Base-by-base conservation (phyloP, 2,113 vertebrate species). In the Stegostoma tigrinum region DNA sequence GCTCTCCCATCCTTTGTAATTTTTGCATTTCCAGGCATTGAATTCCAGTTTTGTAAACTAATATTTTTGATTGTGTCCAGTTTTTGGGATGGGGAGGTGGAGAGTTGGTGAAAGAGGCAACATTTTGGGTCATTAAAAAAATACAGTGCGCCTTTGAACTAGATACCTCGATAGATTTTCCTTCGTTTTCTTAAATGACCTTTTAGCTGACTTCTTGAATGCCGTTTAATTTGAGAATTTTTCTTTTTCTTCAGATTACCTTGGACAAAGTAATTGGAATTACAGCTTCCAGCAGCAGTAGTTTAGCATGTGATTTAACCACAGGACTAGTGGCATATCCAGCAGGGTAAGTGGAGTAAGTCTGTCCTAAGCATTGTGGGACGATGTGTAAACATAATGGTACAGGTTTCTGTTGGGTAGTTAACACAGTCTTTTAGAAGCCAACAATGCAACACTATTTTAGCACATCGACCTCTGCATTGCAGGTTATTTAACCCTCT, bases 261-360 rank as follows among this genome's bases (percentile, higher is more conserved):
- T 96, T 99, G 45, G 98, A 99, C 96, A 98, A 98, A 52, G 98
- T 99, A 30, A 96, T 99, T 68, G 98, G 98, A 2, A 97, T 99
- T 96, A 98, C 98, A 15, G 96, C 98, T 0, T 97, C 97, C 75
- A 98, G 96, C 96, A 97, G 98, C 97, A 98, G 98, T 64, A 96
- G 97, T 67, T 95, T 99, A 96, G 97, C 98, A 95, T 99, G 98
- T 96, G 98, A 99, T 97, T 98, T 98, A 2, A 97, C 97, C 96
- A 97, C 98, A 0, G 98, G 98, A 1, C 97, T 97, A 0, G 97
- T 99, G 2, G 98, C 98, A 48, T 99, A 99, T 95, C 97, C 98
- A 4, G 98, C 98, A 64, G 98, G 98, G 98, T 99, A 97, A 98
- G 97, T 89, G 17, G 52, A 19, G 38, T 80, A 24, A 23, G 7